Evolutionary conservation across 2,888 invertebrate genomes (phyloP).

Genomic region (Digitonthophagus gazella): DNA sequence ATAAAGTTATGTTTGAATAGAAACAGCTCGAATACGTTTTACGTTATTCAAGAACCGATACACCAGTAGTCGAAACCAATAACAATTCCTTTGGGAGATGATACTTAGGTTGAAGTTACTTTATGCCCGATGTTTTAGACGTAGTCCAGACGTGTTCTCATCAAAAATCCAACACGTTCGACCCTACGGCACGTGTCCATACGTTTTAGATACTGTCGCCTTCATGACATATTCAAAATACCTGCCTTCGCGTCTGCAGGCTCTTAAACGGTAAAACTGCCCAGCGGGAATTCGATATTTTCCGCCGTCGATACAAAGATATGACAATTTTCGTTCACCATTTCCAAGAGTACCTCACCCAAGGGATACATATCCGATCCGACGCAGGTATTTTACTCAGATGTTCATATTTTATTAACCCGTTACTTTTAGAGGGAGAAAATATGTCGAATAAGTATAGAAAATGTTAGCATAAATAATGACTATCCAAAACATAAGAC

Average conservation of each 20-base stretch:
- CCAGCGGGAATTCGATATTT: constrained; percentile 23
- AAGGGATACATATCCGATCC: constrained; percentile 31
- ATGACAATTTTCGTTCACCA: constrained; percentile 35
- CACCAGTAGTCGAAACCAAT: not conserved
- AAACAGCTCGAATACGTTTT: not conserved
- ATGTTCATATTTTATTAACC: constrained; percentile 27
- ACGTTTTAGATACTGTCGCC: constrained; percentile 13
- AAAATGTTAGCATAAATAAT: too few species aligned
- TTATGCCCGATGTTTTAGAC: not conserved
- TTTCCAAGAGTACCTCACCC: constrained; percentile 31
- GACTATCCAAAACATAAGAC: too few species aligned
- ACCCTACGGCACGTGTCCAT: not conserved
- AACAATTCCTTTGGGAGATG: not conserved
- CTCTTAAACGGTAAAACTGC: constrained; percentile 18
- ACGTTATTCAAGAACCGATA: not conserved
- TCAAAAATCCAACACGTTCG: not conserved
- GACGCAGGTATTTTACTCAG: constrained; percentile 20
- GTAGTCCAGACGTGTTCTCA: not conserved
- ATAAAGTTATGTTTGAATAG: too few species aligned
- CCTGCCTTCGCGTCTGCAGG: constrained; percentile 24
- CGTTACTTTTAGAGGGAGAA: not conserved
- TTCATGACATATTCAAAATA: constrained; percentile 48
- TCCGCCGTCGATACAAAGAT: constrained; percentile 31
- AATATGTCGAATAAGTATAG: not conserved
- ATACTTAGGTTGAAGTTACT: not conserved